These are phyloP conservation scores for Vireo altiloquus DNA, from an alignment of 2,113 vertebrate genomes.

Conservation along the genomic window DNA sequence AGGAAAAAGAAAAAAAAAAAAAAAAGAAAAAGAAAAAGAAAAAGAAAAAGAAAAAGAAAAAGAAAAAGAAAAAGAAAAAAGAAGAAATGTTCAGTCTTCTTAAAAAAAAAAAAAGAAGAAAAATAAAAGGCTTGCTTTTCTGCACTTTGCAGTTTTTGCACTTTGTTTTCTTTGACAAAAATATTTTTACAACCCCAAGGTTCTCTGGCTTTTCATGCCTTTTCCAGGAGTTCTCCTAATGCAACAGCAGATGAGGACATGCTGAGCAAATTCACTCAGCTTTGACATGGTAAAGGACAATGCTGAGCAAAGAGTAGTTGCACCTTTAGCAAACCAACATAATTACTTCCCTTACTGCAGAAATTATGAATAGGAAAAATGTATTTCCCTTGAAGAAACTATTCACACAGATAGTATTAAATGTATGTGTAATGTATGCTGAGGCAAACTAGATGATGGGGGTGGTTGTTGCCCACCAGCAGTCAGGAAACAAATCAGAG, in stretches of 20 bases:
- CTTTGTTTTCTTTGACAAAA: neutral
- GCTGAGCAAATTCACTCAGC: neutral
- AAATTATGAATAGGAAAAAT: neutral
- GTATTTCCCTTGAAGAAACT: neutral
- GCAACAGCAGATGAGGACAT: neutral
- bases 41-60: rapidly evolving
- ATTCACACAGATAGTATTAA: neutral
- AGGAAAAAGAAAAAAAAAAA: rapidly evolving
- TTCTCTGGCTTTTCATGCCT: neutral
- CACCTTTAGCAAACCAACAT: neutral
- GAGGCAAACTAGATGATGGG: neutral
- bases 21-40: too few species aligned
- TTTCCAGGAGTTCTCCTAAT: neutral
- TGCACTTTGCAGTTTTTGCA: neutral
- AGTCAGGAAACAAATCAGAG: neutral
- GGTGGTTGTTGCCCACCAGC: neutral
- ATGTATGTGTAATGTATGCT: neutral
- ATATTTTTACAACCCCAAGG: neutral
- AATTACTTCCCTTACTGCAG: neutral
- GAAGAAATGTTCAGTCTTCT: neutral
- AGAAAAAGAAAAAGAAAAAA: neutral
- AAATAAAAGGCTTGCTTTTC: neutral
- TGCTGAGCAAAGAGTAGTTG: neutral
- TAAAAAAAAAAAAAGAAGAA: too few species aligned
- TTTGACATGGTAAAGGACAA: neutral